Evolutionary conservation across 2,797 vertebrate genomes (phyloP).

Genomic region (Clarias laeviceps): DNA sequence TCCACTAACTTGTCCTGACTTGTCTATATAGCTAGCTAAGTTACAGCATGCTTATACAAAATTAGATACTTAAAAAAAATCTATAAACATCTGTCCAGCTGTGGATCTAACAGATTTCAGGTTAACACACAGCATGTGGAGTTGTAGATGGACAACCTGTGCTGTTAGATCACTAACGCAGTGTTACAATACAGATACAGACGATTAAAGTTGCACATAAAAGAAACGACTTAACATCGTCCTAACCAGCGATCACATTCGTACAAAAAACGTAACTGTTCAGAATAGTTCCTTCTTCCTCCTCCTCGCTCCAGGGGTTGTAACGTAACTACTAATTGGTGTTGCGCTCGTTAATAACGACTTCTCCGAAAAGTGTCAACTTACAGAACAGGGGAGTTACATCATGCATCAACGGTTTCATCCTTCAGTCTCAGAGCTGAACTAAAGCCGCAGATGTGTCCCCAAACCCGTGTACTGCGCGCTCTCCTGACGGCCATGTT

Average conservation of each 20-base stretch:
- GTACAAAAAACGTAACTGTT: background rate
- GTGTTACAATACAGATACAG: background rate
- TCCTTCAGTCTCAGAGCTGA: slow-evolving; percentile 11
- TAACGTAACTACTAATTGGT: background rate
- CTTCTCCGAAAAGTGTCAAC: background rate
- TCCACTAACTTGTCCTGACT: background rate
- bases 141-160: no score
- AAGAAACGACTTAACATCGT: no score
- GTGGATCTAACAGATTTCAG: background rate
- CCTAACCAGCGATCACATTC: background rate
- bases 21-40: background rate
- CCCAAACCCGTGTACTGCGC: slow-evolving; percentile 27
- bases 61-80: background rate
- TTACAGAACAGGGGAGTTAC: slow-evolving; percentile 39
- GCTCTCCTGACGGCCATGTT: slow-evolving; percentile 68
- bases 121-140: background rate
- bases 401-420: slow-evolving; percentile 33
- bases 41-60: background rate
- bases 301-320: background rate
- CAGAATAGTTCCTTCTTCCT: background rate
- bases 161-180: background rate
- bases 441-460: slow-evolving; percentile 16
- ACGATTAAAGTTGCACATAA: background rate
- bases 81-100: slow-evolving; percentile 12
- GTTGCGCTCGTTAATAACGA: background rate